Evolutionary conservation across 2,113 vertebrate genomes (phyloP), one percentile per base, ranked within the genome.

Genomic region (Castor canadensis): DNA sequence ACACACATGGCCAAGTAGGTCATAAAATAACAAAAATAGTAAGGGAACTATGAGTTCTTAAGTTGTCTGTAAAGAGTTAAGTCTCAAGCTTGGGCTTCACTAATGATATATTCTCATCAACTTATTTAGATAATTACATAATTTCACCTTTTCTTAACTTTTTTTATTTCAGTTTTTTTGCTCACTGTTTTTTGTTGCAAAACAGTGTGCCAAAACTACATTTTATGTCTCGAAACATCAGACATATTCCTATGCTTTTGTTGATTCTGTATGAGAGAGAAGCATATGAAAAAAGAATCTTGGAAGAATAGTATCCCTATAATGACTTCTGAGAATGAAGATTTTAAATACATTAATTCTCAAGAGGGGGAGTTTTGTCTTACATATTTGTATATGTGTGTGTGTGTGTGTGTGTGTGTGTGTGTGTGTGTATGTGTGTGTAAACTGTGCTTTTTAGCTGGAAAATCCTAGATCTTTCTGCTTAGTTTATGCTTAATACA

Each of bases 401-500:
- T 5, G 10, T 82, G 16, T 3, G 9, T 69, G 4, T 80, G 3
- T 8, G 8, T 60, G 12, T 56, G 3, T 26, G 38, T 19, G 19
- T 75, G 17, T 4, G 12, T 67, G 11, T 67, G 3, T 8, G 12
- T 22, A 67, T 49, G 35, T 8, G 66, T 38, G 30, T 45, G 9
- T 5, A 87, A 89, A 75, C 16, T 72, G 3, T 66, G 9, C 9
- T 56, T 60, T 94, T 66, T 20, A 28, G 28, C 20, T 54, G 76
- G 64, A 96, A 94, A 95, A 81, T 77, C 20, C 40, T 54, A 5
- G 5, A 20, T 12, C 26, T 95, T 96, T 96, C 82, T 72, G 6
- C 52, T 96, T 62, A 95, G 32, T 93, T 95, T 96, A 77, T 89
- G 28, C 43, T 91, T 94, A 95, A 96, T 93, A 93, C 5, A 95